Base-by-base conservation (phyloP, 2,888 invertebrate species). In the Beris morrisii region DNA sequence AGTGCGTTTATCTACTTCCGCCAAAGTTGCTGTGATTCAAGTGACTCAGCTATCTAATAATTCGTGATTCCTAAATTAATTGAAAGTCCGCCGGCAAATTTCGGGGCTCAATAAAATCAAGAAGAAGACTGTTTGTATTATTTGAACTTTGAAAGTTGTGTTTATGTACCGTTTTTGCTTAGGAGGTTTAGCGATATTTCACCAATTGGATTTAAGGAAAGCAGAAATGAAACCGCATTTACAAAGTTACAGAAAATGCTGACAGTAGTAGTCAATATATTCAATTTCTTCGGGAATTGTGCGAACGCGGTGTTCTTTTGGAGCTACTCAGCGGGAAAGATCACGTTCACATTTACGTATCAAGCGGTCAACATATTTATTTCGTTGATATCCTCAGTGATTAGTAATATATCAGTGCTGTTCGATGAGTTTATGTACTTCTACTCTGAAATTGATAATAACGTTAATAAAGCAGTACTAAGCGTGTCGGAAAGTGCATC, bases 281-380 rank as follows among this genome's bases (percentile, higher is more conserved):
- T 61, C 28, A 61, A 61, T 61, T 15, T 52, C 13, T 50, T 61
- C 32, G 50, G 61, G 3, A 52, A 22, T 3, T 13, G 32, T 9
- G 32, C 50, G 31, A 50, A 38, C 15, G 12, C 38, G 1, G 38
- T 61, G 5, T 52, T 61, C 48, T 7, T 59, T 31, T 48, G 31
- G n/a, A 59, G 59, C 44, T 59, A 13, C 38, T 61, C 61, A 15
- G 11, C 50, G 4, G 61, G 61, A 15, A 61, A 61, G 30, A 50
- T 61, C 13, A 52, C 38, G 43, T 50, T 52, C 38, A 52, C 38
- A 3, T 52, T 50, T 12, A 32, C 22, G 0, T n/a, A 22, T 38
- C 50, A 38, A 38, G 52, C 52, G 11, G 52, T 43, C 6, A 15
- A 43, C 6, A 1, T 52, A 1, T 4, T 61, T 7, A 3, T 50